phyloP scores from a whole-genome alignment of 2,113 vertebrate genomes.

The Cryptomyrus ogoouensis region DNA sequence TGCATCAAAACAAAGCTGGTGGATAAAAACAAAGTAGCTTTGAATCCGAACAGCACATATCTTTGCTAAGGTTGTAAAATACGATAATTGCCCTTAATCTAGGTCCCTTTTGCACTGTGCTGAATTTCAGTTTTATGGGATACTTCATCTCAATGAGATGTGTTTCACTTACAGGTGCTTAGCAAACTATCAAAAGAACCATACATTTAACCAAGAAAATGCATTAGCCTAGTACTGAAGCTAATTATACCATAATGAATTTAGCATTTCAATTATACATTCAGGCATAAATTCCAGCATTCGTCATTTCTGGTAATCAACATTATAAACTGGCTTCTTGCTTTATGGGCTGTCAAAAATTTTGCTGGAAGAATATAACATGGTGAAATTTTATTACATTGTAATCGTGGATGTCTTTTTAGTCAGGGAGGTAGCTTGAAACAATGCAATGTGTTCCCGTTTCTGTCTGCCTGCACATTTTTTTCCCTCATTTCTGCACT shows the following conservation, averaged over 20 bases:
- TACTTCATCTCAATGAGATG: slow-evolving; percentile 37
- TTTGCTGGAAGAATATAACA: neutral
- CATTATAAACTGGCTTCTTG: slow-evolving; percentile 23
- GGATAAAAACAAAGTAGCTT: neutral
- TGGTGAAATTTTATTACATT: slow-evolving; percentile 37
- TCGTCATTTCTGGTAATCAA: slow-evolving; percentile 35
- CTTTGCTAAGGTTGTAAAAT: neutral
- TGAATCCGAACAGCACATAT: neutral
- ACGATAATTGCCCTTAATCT: slow-evolving; percentile 8
- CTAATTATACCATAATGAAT: slow-evolving; percentile 54
- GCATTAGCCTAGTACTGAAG: slow-evolving; percentile 47
- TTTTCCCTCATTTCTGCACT: neutral
- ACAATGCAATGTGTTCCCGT: neutral
- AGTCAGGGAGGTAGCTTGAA: neutral
- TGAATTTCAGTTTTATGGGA: slow-evolving; percentile 18
- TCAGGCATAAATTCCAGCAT: slow-evolving; percentile 36
- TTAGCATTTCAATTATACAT: slow-evolving; percentile 46
- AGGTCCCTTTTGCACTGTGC: slow-evolving; percentile 12
- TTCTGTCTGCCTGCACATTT: neutral
- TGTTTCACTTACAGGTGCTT: slow-evolving; percentile 20
- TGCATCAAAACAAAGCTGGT: neutral
- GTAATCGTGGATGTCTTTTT: neutral
- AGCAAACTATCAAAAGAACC: slow-evolving; percentile 21
- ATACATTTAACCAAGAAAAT: slow-evolving; percentile 32
- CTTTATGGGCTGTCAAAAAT: neutral